Conservation (phyloP, 2,888 invertebrate species). For the Leptopilina drosophilae region DNA sequence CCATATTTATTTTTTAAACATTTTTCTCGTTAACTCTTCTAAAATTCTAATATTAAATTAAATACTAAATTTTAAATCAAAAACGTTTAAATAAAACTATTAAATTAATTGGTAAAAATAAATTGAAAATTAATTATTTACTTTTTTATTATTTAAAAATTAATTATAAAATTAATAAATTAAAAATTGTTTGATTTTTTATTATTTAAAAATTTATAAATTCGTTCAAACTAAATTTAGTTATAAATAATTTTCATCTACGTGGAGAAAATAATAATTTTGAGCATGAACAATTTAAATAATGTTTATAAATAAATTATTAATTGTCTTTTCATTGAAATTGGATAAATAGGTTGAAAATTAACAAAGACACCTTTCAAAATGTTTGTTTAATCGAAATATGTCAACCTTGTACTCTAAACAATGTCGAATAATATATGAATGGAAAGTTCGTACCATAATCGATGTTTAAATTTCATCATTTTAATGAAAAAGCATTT, state of each 20-base stretch:
- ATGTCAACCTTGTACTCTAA: background rate
- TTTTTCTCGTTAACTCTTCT: too few species aligned
- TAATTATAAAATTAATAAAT: too few species aligned
- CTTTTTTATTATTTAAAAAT: too few species aligned
- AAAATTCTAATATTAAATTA: too few species aligned
- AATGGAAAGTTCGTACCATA: background rate
- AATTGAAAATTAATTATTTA: too few species aligned
- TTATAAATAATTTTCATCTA: background rate
- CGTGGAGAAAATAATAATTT: background rate
- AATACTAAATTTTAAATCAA: too few species aligned
- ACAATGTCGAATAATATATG: conserved; percentile 8
- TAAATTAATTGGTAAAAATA: too few species aligned
- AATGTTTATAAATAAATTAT: background rate
- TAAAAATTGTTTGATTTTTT: too few species aligned
- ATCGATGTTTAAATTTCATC: conserved; percentile 11
- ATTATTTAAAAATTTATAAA: too few species aligned
- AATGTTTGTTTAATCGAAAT: conserved; percentile 17
- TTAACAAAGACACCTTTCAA: conserved; percentile 15
- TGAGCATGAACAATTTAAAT: background rate
- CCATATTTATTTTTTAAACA: too few species aligned
- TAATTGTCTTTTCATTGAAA: background rate
- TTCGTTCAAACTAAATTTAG: too few species aligned
- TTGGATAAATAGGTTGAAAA: background rate
- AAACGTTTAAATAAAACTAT: too few species aligned
- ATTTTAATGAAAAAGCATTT: background rate